Base-by-base conservation (phyloP, 2,113 vertebrate genomes). In the Psephotus haematonotus region DNA sequence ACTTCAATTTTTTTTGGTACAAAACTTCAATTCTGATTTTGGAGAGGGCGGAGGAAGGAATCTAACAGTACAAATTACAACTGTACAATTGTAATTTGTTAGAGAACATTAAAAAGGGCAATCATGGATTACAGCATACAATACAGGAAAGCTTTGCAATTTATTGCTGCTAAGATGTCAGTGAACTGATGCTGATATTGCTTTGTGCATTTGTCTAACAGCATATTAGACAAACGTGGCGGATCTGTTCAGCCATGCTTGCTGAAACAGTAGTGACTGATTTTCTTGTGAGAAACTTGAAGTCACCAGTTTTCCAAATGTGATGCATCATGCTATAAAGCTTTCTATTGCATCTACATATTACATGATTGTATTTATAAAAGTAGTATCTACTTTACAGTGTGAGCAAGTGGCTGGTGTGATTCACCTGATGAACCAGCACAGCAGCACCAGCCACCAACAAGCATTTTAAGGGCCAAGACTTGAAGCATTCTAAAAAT, bases 21-120 rank as follows among this genome's bases (percentile, higher is more conserved):
- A 89, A 80, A 72, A 88, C 71, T 74, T 87, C 82, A 87, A 90
- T 82, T 39, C 71, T 80, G 74, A 93, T 62, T 88, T 70, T 79
- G 82, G 65, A 49, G 82, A 28, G 79, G 29, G 33, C 60, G 14
- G 39, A 80, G 25, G 19, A 65, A 85, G 69, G 31, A 81, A 69
- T 60, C 74, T 65, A 80, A 71, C 47, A 35, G 60, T 59, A 33
- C 41, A 88, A 82, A 86, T 31, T 76, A 64, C 69, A 91, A 83
- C 29, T 35, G 46, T 29, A 80, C 55, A 43, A 76, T 17, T 75
- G 79, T 37, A 87, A 63, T 50, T 83, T 83, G 43, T 63, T 60
- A 88, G 37, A 84, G 60, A 75, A 75, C 20, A 80, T 13, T 55
- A 78, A 72, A 93, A 83, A 74, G 18, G 24, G 20, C 52, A 79